A percentile compares a stretch with the other conserved stretches of the same genome.
Evolutionary conservation across 1,140 invertebrate genomes (phyloP).

Genomic region (Leptinotarsa texana): DNA sequence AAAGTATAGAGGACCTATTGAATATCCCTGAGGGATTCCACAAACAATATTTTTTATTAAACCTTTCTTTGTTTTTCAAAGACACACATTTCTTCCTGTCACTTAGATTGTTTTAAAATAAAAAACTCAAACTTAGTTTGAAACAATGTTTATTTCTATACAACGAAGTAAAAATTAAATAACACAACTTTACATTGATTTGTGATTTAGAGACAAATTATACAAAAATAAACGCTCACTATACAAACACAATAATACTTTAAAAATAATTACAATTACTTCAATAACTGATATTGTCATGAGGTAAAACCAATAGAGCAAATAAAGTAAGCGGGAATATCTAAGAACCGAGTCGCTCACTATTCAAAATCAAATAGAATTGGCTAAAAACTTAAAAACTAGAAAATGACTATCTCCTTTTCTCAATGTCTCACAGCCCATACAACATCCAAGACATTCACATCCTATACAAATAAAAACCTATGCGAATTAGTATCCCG

Average conservation of each 20-base stretch:
- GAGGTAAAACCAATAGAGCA: slow-evolving; percentile 18
- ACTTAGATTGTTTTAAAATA: too few species aligned
- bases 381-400: slow-evolving; percentile 19
- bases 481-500: background rate
- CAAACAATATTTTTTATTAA: too few species aligned
- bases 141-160: slow-evolving; percentile 13
- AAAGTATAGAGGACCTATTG: too few species aligned
- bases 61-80: too few species aligned
- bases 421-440: slow-evolving; percentile 22
- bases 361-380: background rate
- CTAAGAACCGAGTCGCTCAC: background rate
- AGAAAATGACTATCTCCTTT: slow-evolving; percentile 13
- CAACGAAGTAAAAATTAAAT: slow-evolving; percentile 23
- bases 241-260: slow-evolving; percentile 10
- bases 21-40: too few species aligned
- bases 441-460: slow-evolving; percentile 19
- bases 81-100: too few species aligned
- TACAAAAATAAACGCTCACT: slow-evolving; percentile 23
- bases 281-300: slow-evolving; percentile 19
- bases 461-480: slow-evolving; percentile 5
- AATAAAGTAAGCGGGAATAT: slow-evolving; percentile 3
- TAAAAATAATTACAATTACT: slow-evolving; percentile 7
- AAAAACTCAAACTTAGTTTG: background rate
- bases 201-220: slow-evolving; percentile 13
- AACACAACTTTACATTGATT: slow-evolving; percentile 11